Base-by-base conservation (phyloP, 2,888 invertebrate species). In the Hoplodrina blanda region DNA sequence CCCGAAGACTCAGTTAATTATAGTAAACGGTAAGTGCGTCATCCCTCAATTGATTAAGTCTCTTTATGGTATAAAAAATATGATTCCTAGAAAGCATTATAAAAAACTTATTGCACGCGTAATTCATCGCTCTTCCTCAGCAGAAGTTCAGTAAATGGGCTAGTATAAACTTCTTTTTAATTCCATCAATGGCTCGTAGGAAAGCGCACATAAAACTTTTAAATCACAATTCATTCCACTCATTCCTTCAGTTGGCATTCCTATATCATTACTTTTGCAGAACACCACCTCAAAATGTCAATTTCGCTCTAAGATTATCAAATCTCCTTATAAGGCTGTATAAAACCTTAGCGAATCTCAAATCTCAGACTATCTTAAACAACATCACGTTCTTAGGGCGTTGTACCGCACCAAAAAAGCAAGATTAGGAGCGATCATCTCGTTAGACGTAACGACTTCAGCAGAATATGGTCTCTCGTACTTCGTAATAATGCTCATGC, bases 341-440 rank as follows among this genome's bases (percentile, higher is more conserved):
- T 57, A 33, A 37, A 46, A 59, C 50, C 62, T 63, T 66, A 71
- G 68, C 60, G 54, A 64, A 72, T 65, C 64, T 81, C 33, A 2
- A 20, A 70, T 66, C 70, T 68, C 50, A 49, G 50, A 20, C 41
- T 49, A 76, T 76, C 62, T 77, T 19, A 68, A 72, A 73, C 63
- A 59, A 73, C 44, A 62, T 71, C 66, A 67, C 73, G 73, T 56
- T 67, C 59, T 50, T 37, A 71, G 76, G 71, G 53, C 84, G 54
- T 78, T 81, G 82, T 76, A 77, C 79, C 62, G 53, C 68, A 73
- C 73, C 74, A 78, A 83, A 85, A 81, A 80, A 69, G 64, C 70
- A 50, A 75, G 59, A 62, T 76, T 81, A 69, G 56, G 56, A 76
- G 57, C 75, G 64, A 80, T 77, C 76, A 67, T 55, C 62, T 60